These are phyloP conservation scores for Silurus meridionalis DNA, from an alignment of 2,113 vertebrate genomes.

Conservation along the genomic window DNA sequence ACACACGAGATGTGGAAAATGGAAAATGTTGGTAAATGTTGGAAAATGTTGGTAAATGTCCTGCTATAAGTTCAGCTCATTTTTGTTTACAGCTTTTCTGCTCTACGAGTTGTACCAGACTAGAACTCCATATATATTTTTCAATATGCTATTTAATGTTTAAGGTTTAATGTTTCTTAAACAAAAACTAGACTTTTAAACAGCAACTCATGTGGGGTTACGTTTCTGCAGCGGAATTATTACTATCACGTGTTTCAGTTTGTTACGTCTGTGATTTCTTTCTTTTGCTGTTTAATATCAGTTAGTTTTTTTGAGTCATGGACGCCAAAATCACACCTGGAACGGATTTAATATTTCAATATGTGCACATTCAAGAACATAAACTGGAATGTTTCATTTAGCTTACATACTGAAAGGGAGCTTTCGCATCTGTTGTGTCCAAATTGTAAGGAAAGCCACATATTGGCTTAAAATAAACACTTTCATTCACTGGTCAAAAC, in stretches of 20 bases:
- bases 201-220: background rate
- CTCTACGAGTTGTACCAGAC: background rate
- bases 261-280: background rate
- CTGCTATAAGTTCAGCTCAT: background rate
- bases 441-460: background rate
- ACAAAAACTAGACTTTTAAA: background rate
- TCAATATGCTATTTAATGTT: background rate
- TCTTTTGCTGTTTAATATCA: background rate
- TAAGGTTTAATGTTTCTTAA: too few species aligned
- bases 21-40: constrained; percentile 2
- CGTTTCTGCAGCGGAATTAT: background rate
- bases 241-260: background rate
- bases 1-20: constrained; percentile 22
- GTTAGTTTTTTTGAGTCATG: too few species aligned
- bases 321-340: too few species aligned
- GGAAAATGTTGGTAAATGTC: too few species aligned
- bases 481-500: background rate
- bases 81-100: background rate
- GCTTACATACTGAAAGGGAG: background rate
- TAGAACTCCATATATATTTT: too few species aligned
- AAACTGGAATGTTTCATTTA: background rate
- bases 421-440: background rate
- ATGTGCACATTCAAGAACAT: background rate
- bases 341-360: too few species aligned
- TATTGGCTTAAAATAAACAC: background rate